Evolutionary conservation across 2,113 vertebrate species (phyloP).

Genomic region (Diphyllodes magnificus): DNA sequence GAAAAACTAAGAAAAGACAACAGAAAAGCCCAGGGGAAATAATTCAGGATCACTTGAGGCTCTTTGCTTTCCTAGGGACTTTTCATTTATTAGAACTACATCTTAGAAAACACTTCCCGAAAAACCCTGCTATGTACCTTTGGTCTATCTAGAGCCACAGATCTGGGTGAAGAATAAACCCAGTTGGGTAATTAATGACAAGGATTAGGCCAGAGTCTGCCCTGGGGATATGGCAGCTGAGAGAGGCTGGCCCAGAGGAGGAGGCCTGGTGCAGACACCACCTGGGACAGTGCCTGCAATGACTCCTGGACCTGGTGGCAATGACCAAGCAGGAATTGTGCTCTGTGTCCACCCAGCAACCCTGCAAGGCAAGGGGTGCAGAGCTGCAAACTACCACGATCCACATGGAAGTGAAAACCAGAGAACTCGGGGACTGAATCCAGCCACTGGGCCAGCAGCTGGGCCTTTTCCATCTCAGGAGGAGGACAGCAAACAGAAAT

Average conservation of each 20-base stretch:
- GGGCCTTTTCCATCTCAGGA: background rate
- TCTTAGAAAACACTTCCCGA: background rate
- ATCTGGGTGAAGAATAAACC: background rate
- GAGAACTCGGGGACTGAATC: accelerated
- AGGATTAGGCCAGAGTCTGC: background rate
- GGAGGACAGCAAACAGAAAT: background rate
- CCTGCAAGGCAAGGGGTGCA: background rate
- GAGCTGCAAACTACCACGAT: accelerated
- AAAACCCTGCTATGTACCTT: background rate
- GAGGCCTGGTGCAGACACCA: background rate
- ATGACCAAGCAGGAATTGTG: background rate
- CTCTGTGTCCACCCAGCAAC: background rate
- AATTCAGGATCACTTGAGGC: background rate
- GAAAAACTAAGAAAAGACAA: constrained; percentile 23
- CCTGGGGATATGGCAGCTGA: background rate
- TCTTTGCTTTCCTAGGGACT: background rate
- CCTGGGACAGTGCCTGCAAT: accelerated
- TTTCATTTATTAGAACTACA: background rate
- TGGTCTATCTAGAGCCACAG: background rate
- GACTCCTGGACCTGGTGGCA: background rate
- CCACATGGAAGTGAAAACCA: background rate
- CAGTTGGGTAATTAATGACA: background rate
- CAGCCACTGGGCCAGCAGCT: background rate
- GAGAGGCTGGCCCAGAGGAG: background rate
- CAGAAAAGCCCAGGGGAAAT: background rate